Evolutionary conservation across 1,140 invertebrate genomes (phyloP).

Genomic region (Macrocentrus cingulum): DNA sequence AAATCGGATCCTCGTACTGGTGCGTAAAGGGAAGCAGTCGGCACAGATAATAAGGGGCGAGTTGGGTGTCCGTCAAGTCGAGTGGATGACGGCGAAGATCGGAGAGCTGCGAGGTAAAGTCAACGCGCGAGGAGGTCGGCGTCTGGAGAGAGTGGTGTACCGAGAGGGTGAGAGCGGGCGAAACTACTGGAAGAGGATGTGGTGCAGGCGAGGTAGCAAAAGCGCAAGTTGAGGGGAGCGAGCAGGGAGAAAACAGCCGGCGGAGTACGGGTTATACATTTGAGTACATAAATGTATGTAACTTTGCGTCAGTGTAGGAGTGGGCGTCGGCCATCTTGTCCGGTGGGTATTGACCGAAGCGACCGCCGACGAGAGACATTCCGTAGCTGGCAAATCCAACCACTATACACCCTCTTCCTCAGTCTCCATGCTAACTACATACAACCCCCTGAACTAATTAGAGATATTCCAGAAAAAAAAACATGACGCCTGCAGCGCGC

Average conservation of each 20-base stretch:
- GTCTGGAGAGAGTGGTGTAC: background rate
- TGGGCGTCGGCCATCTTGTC: slow-evolving; percentile 62
- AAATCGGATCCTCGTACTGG: too few relatives aligned
- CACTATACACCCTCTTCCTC: slow-evolving; percentile 10
- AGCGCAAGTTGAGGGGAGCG: background rate
- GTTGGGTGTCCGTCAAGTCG: slow-evolving; percentile 54
- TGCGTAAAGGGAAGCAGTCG: too few relatives aligned
- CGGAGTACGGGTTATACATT: slow-evolving; percentile 54
- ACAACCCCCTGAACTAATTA: too few relatives aligned
- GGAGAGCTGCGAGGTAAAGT: slow-evolving; percentile 30
- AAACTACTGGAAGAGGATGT: slow-evolving; percentile 15
- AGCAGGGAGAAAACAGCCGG: slow-evolving; percentile 15
- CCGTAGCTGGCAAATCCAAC: slow-evolving; percentile 20
- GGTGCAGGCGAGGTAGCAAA: background rate
- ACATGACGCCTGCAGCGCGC: too few relatives aligned
- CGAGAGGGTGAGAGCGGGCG: slow-evolving; percentile 15
- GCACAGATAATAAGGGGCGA: slow-evolving; percentile 54
- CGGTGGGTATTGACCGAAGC: slow-evolving; percentile 61
- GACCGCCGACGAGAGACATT: slow-evolving; percentile 47
- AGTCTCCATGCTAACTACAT: background rate
- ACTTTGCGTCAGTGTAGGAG: slow-evolving; percentile 59
- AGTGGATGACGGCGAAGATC: slow-evolving; percentile 33
- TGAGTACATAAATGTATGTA: slow-evolving; percentile 62
- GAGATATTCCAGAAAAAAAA: too few relatives aligned
- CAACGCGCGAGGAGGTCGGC: background rate